Evolutionary conservation across 2,113 vertebrate genomes (phyloP), one percentile per base, ranked within the genome.

Genomic region (Festucalex cinctus): DNA sequence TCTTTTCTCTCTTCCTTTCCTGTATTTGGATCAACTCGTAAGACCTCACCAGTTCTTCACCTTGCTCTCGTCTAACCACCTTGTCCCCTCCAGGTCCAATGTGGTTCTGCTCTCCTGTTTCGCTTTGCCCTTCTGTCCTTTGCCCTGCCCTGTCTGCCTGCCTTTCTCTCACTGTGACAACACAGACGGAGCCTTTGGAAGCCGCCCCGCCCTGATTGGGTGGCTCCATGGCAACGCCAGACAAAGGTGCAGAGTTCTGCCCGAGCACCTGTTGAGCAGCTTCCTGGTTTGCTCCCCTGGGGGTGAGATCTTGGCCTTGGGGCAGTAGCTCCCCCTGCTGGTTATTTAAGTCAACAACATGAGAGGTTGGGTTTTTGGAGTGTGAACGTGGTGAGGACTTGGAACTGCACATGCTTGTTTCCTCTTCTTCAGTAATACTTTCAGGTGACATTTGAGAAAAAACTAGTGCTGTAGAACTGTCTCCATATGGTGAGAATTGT

Each of bases 201-300:
- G 57, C 59, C 24, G 77, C 64, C 61, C 62, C 66, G 3, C 76
- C 76, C 77, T 53, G 73, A 91, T 85, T 89, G 86, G 90, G 67
- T 24, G 51, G 60, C 82, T 88, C 85, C 72, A 74, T 82, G 81
- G 86, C 65, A 89, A 92, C 89, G 0, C 74, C 56, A 0, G 87
- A 91, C 83, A 90, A 84, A 91, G 90, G 91, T 76, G 89, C 85
- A 82, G 82, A 65, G 61, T 66, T 65, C 71, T 71, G 80, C 77
- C 80, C 26, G 43, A 73, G 84, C 91, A 92, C 90, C 91, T 92
- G 89, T 90, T 85, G 86, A 72, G 66, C 71, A 61, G 65, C 82
- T 89, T 91, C 88, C 88, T 89, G 87, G 68, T 87, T 90, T 76
- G 51, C 65, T 71, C 69, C 76, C 77, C 32, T 66, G 62, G 61